Evolutionary conservation across 2,888 invertebrate genomes (phyloP), one percentile per base, ranked within the genome.

Genomic region (Apamea sordens): DNA sequence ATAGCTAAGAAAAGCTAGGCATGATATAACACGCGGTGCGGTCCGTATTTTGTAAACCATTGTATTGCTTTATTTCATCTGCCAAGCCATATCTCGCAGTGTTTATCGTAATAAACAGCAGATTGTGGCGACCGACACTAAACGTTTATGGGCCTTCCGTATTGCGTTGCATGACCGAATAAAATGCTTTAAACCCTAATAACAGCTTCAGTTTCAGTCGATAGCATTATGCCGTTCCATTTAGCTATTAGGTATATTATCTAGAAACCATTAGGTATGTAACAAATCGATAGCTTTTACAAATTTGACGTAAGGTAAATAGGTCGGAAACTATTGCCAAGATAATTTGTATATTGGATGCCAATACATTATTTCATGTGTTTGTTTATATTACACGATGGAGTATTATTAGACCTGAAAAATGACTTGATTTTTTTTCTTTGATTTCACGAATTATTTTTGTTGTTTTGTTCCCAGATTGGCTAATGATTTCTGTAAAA

Each of bases 271-370:
- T 86, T 73, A n/a, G n/a, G n/a, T n/a, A 67, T 44, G 74, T 73
- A 86, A 86, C 79, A 64, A 69, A 85, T 84, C 84, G 84, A 86
- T 79, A 75, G 85, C 77, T 86, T 84, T 80, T 84, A 87, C 64
- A 73, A 73, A 80, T 73, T 73, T 69, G 78, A 80, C 87, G 75
- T 47, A 53, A 80, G 73, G 68, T 86, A 76, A 84, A 86, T 80
- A 75, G 77, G 47, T 74, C 56, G 24, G 71, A 47, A 74, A 78
- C 80, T 13, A 74, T 77, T 87, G 87, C 84, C 84, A 87, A 84
- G 73, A 76, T 84, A 77, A 84, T 87, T 61, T 84, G 73, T 77
- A 28, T 71, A 69, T 80, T 72, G 71, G 73, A 73, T 84, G 86
- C 85, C 86, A 86, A 84, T 86, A 87, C 67, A 80, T 80, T 80